Base-by-base conservation (phyloP, 2,797 vertebrate genomes). In the Oreonectes daqikongensis region DNA sequence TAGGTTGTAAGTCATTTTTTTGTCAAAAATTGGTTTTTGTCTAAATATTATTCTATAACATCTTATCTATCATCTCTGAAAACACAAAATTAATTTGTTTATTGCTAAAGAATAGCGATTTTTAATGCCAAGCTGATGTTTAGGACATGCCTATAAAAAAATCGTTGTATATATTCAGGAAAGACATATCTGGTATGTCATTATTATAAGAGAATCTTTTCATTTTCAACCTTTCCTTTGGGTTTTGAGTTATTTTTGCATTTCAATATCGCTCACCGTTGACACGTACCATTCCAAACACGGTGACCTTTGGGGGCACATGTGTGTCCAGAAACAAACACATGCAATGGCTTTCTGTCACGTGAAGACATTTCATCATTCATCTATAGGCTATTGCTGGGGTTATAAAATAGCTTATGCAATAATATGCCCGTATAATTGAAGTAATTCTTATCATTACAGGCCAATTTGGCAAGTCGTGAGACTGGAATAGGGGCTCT, bases 321-420 rank as follows among this genome's bases (percentile, higher is more conserved):
- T 2, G 9, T 8, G 2, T 15, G 28, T 38, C 10, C 20, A 50
- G 20, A 38, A 28, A 68, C 42, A 22, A 63, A 22, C 48, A 64
- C 69, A 35, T 28, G 6, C 24, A 55, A 42, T 74, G 12, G 40
- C 17, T 44, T 53, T 71, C 14, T 44, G 22, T 26, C 20, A 20
- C 11, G 63, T 30, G 59, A 76, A 42, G 14, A 26, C 20, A 52
- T 57, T 24, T 10, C 69, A 76, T 75, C 69, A 77, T 65, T 70
- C 15, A 11, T 28, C 8, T 46, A 59, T 57, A 68, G 53, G 53
- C 46, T 38, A 52, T 48, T 28, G 28, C 44, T 3, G 14, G 55
- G 42, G 53, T 77, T 69, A 75, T 85, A 69, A 57, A 73, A 79
- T 77, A 72, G 83, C 77, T 65, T 50, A 72, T 70, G 74, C 30